These are phyloP conservation scores for Notarius quadriscutis DNA, from an alignment of 2,113 vertebrate species.

Conservation along the genomic window DNA sequence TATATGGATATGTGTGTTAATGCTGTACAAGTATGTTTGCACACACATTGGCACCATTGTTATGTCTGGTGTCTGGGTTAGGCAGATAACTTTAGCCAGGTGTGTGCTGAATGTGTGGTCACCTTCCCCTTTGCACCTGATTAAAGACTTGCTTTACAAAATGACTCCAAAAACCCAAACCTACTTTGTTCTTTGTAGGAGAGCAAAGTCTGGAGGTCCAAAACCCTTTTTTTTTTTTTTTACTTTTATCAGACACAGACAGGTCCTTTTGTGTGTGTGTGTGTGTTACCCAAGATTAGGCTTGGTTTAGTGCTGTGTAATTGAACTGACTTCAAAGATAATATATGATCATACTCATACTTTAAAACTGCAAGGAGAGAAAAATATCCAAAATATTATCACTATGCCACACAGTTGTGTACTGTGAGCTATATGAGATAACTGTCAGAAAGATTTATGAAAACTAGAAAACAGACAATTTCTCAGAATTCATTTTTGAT, in stretches of 20 bases:
- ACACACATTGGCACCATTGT: constrained; percentile 32
- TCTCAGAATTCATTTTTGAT: neutral
- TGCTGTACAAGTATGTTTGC: constrained; percentile 38
- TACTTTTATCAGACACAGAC: constrained; percentile 66
- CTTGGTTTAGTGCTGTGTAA: neutral
- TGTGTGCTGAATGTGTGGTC: constrained; percentile 59
- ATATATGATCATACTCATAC: neutral
- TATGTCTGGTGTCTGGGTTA: constrained; percentile 53
- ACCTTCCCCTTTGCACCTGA: constrained; percentile 65
- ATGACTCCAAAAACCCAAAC: constrained; percentile 56
- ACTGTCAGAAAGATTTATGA: constrained; percentile 13
- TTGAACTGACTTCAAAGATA: neutral
- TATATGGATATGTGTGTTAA: constrained; percentile 36
- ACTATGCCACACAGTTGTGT: neutral
- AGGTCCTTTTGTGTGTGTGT: constrained; percentile 24
- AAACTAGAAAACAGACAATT: constrained; percentile 14
- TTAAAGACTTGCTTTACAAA: constrained; percentile 65
- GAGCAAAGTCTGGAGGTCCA: constrained; percentile 45
- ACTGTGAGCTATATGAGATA: neutral
- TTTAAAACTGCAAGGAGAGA: constrained; percentile 54
- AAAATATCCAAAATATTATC: constrained; percentile 20
- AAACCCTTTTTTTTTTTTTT: neutral
- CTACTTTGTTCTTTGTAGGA: constrained; percentile 58
- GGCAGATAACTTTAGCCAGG: constrained; percentile 61
- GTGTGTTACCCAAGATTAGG: neutral